Evolutionary conservation across 2,797 vertebrate species (phyloP).

Genomic region (Cetoscarus ocellatus): DNA sequence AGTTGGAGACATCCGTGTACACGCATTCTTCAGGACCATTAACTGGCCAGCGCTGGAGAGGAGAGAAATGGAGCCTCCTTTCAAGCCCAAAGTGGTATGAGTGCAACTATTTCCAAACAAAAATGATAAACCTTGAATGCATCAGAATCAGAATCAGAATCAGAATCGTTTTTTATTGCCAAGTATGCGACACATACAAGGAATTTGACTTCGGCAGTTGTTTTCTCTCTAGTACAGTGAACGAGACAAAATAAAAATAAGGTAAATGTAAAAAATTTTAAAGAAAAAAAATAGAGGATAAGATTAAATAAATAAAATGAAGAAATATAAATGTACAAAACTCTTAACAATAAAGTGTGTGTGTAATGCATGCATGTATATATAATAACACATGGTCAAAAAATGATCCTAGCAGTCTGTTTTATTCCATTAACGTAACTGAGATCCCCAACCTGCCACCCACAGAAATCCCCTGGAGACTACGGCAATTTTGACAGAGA

Average conservation of each 20-base stretch:
- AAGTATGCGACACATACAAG: no score
- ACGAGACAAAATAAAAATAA: no score
- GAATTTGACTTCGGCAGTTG: no score
- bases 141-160: no score
- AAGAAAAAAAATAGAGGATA: no score
- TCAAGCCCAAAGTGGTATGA: slow-evolving; percentile 98
- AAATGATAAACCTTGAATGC: not conserved
- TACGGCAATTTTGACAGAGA: slow-evolving; percentile 98
- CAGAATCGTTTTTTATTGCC: no score
- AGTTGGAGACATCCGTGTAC: slow-evolving; percentile 89
- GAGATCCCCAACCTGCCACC: slow-evolving; percentile 32
- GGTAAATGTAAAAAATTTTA: no score
- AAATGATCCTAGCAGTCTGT: not conserved
- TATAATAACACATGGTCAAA: not conserved
- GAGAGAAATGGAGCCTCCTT: slow-evolving; percentile 90
- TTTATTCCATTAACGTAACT: slow-evolving; percentile 31
- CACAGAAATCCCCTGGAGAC: slow-evolving; percentile 93
- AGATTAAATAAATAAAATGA: no score
- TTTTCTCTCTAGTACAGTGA: no score
- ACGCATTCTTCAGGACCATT: slow-evolving; percentile 93
- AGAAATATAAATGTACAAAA: no score
- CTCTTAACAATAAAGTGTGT: no score
- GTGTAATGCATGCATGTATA: not conserved
- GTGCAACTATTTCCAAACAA: slow-evolving; percentile 1
- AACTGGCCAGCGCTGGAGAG: slow-evolving; percentile 92